These are phyloP conservation scores for Morpho achilles DNA, from an alignment of 2,888 invertebrate genomes.

Conservation along the genomic window DNA sequence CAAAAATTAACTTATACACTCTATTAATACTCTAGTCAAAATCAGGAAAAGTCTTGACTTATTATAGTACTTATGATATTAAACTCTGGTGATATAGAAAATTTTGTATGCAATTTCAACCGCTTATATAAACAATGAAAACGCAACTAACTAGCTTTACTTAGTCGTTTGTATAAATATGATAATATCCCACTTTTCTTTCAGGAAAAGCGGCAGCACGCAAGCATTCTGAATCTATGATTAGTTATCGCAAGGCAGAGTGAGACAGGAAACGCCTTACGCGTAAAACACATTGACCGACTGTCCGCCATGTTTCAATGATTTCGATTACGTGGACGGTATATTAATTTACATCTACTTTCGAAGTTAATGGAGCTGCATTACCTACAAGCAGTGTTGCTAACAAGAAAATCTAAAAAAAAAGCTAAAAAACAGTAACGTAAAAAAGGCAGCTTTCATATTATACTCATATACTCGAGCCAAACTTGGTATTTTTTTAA, in stretches of 20 bases:
- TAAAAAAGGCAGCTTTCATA: no score
- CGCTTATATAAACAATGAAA: conserved; percentile 14
- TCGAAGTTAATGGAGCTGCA: conserved; percentile 37
- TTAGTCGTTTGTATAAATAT: conserved; percentile 55
- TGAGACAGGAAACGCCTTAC: conserved; percentile 38
- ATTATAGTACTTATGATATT: no score
- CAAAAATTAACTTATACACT: background rate
- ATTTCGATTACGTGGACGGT: conserved; percentile 34
- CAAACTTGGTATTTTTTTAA: no score
- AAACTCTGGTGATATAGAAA: no score
- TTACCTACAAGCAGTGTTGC: conserved; percentile 22
- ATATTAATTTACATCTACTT: conserved; percentile 32
- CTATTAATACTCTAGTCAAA: background rate
- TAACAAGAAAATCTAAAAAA: no score
- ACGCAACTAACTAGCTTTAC: conserved; percentile 29
- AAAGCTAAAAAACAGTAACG: no score
- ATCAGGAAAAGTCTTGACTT: no score
- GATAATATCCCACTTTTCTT: conserved; percentile 62
- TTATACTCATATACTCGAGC: no score
- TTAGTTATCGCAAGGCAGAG: conserved; percentile 40
- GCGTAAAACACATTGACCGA: conserved; percentile 37
- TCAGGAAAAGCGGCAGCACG: conserved; percentile 63
- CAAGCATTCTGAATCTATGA: conserved; percentile 47
- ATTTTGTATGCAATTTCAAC: background rate
- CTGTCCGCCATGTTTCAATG: conserved; percentile 31